Base-by-base conservation (phyloP, 2,888 invertebrate genomes). In the Acleris emargana region DNA sequence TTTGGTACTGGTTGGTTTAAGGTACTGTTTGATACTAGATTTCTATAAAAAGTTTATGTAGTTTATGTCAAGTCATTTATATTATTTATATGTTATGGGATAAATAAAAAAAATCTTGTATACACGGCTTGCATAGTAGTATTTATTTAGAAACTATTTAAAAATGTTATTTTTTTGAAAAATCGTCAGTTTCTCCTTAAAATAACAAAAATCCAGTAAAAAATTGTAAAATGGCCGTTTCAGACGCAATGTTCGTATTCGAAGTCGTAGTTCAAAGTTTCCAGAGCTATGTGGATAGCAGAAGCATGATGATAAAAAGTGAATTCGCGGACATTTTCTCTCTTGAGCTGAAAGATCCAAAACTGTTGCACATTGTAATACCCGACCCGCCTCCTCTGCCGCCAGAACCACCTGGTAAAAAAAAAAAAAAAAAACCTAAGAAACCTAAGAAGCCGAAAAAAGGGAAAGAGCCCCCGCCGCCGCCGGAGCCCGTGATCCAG, bases 311-410 rank as follows among this genome's bases (percentile, higher is more conserved):
- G 5, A 88, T 92, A 67, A 83, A 78, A 72, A 86, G 86, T 73
- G 91, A 91, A 64, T 92, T 92, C 66, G 88, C 84, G 5, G 87
- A 91, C 69, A 80, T 92, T 72, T 91, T 92, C 71, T 90, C 92
- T 6, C 75, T 91, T 16, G 91, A 91, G 71, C 70, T 91, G 18
- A 90, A 84, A 75, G 91, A 91, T 75, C 91, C 92, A 6, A 92
- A 91, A 70, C 84, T 86, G 72, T 84, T 91, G 88, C 82, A 89
- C 53, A 89, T 91, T 66, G 82, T 85, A 0, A 91, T 91, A 69
- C 91, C 91, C 17, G 91, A 91, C 49, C 91, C 91, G 3, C 84
- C 80, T 16, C 92, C 91, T 1, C 71, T 87, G 32, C 91, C 92
- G 5, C 89, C 88, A 9, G 87, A 82, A 5, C 88, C 89, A 45